Percentiles rank a stretch among this genome's conserved stretches.
Conservation (phyloP, 2,888 invertebrate genomes). For the Phortica magna region DNA sequence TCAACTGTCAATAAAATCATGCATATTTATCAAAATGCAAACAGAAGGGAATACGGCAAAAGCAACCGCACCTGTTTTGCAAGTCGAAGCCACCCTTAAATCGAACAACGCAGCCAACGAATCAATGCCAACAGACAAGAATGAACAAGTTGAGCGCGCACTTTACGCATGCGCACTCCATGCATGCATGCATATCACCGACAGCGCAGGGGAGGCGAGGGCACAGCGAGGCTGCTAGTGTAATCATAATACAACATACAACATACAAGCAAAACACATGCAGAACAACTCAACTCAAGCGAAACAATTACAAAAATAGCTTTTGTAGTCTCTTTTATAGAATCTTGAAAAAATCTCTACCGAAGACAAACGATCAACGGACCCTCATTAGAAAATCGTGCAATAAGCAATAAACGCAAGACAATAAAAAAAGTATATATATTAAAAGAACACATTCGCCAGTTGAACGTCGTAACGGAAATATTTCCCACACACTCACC, state of each 20-base stretch:
- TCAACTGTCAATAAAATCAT: constrained; percentile 31
- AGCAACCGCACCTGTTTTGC: constrained; percentile 15
- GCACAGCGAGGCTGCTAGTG: too few relatives aligned
- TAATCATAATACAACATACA: background rate
- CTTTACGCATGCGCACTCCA: constrained; percentile 6
- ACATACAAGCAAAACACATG: constrained; percentile 7
- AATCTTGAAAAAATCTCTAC: background rate
- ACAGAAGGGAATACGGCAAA: background rate
- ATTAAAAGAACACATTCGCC: background rate
- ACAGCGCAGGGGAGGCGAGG: too few relatives aligned
- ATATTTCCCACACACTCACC: constrained; percentile 25
- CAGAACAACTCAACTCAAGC: background rate
- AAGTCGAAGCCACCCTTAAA: constrained; percentile 20
- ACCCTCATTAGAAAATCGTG: constrained; percentile 32
- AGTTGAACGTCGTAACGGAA: constrained; percentile 14
- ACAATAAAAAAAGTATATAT: constrained; percentile 1
- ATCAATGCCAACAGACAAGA: background rate
- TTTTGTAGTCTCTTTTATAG: background rate
- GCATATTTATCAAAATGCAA: constrained; percentile 31
- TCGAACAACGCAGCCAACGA: background rate
- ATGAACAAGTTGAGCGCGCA: constrained; percentile 13
- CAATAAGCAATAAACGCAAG: background rate
- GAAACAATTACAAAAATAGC: constrained; percentile 9
- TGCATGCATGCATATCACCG: too few relatives aligned
- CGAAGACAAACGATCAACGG: background rate